A percentile compares a stretch with the other conserved stretches of the same genome.
Conservation (phyloP, 2,113 vertebrate genomes). For the Gadus macrocephalus region DNA sequence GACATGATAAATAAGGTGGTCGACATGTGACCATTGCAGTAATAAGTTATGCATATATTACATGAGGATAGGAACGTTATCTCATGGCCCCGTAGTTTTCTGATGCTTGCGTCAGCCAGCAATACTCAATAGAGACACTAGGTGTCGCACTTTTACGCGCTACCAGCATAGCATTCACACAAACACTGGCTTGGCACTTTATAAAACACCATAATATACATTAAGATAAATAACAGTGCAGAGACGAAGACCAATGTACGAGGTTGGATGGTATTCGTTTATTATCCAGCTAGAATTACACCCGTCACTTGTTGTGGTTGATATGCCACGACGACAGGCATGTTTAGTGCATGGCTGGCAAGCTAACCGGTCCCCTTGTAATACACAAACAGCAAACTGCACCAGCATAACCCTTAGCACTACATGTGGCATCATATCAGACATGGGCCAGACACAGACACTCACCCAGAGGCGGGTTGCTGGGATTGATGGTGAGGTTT, state of each 20-base stretch:
- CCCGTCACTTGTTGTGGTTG: neutral
- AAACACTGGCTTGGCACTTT: too few relatives aligned
- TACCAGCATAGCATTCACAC: too few relatives aligned
- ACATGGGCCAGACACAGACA: neutral
- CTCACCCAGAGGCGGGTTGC: conserved; percentile 71
- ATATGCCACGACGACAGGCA: conserved; percentile 48
- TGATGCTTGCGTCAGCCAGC: conserved; percentile 72
- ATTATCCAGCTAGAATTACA: too few relatives aligned
- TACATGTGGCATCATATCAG: too few relatives aligned
- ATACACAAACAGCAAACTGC: too few relatives aligned
- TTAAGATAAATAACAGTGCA: too few relatives aligned
- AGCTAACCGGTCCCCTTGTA: too few relatives aligned
- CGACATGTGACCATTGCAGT: neutral
- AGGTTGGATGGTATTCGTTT: neutral
- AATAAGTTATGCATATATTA: neutral
- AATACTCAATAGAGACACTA: neutral
- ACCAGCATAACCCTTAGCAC: too few relatives aligned
- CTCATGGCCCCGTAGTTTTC: conserved; percentile 43
- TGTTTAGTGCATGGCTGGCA: neutral
- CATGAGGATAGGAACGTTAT: neutral
- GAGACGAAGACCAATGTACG: fast-evolving
- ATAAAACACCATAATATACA: too few relatives aligned
- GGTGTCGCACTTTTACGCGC: conserved; percentile 33
- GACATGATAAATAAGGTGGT: neutral
- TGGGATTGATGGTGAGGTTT: conserved; percentile 67